Conservation (phyloP, 2,888 invertebrate genomes). For the Scrobipalpa costella region DNA sequence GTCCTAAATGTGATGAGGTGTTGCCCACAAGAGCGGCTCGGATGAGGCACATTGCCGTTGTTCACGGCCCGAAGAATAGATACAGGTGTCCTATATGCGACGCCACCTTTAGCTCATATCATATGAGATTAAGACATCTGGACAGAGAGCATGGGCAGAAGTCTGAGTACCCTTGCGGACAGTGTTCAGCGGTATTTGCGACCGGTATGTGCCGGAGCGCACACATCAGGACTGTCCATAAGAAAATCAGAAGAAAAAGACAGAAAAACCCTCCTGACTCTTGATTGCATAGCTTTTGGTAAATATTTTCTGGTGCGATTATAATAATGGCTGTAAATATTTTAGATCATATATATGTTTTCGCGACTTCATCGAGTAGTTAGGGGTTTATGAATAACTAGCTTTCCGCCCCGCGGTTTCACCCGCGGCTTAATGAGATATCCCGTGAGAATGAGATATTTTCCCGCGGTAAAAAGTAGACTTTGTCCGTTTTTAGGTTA, state of each 20-base stretch:
- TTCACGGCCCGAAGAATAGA: conserved; percentile 53
- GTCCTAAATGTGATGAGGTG: conserved; percentile 63
- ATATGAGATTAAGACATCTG: conserved; percentile 54
- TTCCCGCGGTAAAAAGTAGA: too few relatives aligned
- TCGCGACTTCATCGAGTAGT: too few relatives aligned
- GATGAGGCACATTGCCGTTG: conserved; percentile 47
- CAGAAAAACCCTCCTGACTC: background rate
- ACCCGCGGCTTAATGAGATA: too few relatives aligned
- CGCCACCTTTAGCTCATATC: conserved; percentile 52
- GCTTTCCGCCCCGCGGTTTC: too few relatives aligned
- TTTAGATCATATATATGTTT: too few relatives aligned
- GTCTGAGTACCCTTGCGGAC: conserved; percentile 51
- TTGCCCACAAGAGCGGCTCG: conserved; percentile 54
- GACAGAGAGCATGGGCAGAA: conserved; percentile 53
- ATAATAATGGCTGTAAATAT: background rate
- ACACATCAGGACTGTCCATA: conserved; percentile 61
- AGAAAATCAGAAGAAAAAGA: conserved; percentile 34
- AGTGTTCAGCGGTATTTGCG: conserved; percentile 53
- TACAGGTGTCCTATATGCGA: conserved; percentile 61
- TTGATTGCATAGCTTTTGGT: background rate
- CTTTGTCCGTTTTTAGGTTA: too few relatives aligned
- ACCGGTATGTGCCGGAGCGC: conserved; percentile 62
- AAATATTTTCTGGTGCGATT: background rate
- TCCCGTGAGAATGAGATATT: too few relatives aligned
- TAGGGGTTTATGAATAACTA: too few relatives aligned